Base-by-base conservation (phyloP, 2,113 vertebrate genomes). In the Oncorhynchus nerka region DNA sequence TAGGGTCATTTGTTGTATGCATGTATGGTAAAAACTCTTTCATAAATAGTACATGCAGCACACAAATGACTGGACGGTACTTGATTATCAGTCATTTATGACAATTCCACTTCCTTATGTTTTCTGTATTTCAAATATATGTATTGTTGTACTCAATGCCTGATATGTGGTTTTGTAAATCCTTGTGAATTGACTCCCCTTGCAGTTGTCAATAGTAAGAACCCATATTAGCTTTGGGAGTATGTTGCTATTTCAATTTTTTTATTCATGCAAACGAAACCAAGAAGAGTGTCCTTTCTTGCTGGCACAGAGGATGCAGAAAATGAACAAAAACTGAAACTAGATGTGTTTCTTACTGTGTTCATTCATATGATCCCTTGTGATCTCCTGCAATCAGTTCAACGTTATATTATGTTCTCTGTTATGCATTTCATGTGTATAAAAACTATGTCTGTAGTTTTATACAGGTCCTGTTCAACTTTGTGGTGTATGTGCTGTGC, bases 361-460 rank as follows among this genome's bases (percentile, higher is more conserved):
- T 11, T 62, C n/a, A 24, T 7, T 62, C 3, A 32, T 26, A 5
- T 4, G 30, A 30, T 32, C 24, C 65, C 24, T 5, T 67, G 22
- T 30, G 26, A 67, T 6, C 12, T 16, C 24, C 24, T 32, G 8
- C 65, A 67, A 12, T 32, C 65, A 67, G 24, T 67, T 67, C 9
- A 67, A 67, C 12, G 13, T 67, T 67, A 30, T 67, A 67, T 67
- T 13, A 67, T 34, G n/a, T 70, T 12, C 68, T 22, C 34, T 20
- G 19, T n/a, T 34, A 34, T 11, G 30, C 39, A 22, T 70, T 48
- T 70, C 22, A 12, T 67, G 32, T 75, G 28, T 75, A 66, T 75
- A 83, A 39, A 84, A 81, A 78, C 88, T 81, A 86, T 87, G 90
- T 93, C 94, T 93, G 94, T 94, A 94, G 93, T 94, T 95, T 93